These are phyloP conservation scores for Syngnathus rostellatus DNA, from an alignment of 2,797 vertebrate genomes.

Conservation along the genomic window DNA sequence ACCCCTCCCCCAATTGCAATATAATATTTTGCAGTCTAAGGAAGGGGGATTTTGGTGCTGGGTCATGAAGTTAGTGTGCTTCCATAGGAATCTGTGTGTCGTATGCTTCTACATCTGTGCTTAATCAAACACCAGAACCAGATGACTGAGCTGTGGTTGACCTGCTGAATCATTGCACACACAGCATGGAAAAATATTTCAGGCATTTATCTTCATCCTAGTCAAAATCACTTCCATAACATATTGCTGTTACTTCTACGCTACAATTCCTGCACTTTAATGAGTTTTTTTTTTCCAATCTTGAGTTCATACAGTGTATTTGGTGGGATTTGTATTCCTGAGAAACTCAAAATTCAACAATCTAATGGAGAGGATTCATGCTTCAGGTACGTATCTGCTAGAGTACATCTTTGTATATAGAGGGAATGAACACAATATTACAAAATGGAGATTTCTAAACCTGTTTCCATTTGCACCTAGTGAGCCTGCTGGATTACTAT, in stretches of 20 bases:
- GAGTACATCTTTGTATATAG: constrained; percentile 6
- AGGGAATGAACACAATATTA: constrained; percentile 15
- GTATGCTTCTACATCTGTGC: constrained; percentile 49
- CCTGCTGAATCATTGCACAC: constrained; percentile 57
- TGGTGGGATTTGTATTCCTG: too few species aligned
- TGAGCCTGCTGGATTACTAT: constrained; percentile 67
- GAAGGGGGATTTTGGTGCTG: constrained; percentile 17
- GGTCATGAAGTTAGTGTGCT: constrained; percentile 22
- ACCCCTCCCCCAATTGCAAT: neutral
- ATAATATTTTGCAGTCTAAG: constrained; percentile 13
- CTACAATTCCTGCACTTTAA: neutral
- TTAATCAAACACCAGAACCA: constrained; percentile 44
- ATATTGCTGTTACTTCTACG: constrained; percentile 1
- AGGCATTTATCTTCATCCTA: constrained; percentile 19
- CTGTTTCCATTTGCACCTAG: constrained; percentile 67
- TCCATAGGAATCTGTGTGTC: constrained; percentile 38
- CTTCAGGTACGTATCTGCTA: constrained; percentile 11
- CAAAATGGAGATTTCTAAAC: constrained; percentile 22
- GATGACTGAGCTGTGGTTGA: constrained; percentile 55
- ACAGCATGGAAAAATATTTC: constrained; percentile 31
- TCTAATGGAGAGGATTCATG: constrained; percentile 2
- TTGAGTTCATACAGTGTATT: neutral
- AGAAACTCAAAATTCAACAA: constrained; percentile 11
- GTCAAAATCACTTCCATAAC: constrained; percentile 15
- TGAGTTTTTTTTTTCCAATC: neutral